phyloP scores from a whole-genome alignment of 2,113 vertebrate species.

The Cavia aperea region DNA sequence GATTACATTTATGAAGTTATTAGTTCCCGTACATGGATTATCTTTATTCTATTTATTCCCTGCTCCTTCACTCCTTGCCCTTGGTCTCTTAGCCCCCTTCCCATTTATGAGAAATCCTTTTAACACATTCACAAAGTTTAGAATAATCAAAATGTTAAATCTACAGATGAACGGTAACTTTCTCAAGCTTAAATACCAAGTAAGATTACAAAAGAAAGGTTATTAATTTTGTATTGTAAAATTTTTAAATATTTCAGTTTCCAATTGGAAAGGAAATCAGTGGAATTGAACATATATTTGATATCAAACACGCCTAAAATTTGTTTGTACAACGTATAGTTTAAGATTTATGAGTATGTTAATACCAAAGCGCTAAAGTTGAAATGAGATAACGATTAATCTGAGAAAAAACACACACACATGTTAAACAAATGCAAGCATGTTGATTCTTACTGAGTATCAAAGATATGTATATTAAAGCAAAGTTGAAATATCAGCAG shows the following conservation, averaged over 20 bases:
- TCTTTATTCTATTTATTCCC: neutral
- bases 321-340: neutral
- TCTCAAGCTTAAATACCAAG: neutral
- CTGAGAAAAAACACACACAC: neutral
- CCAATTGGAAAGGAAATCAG: neutral
- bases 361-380: neutral
- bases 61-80: neutral
- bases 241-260: neutral
- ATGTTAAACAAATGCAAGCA: neutral
- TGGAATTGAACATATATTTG: neutral
- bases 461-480: neutral
- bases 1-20: neutral
- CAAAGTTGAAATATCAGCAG: neutral
- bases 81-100: neutral
- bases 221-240: neutral
- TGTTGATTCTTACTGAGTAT: neutral
- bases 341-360: neutral
- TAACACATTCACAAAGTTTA: neutral
- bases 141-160: neutral
- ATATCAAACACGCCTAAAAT: neutral
- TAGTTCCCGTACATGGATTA: neutral
- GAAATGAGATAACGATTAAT: neutral
- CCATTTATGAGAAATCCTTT: neutral
- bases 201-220: neutral
- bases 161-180: neutral